Evolutionary conservation across 2,888 invertebrate species (phyloP).

Genomic region (Eucera pruinosa): DNA sequence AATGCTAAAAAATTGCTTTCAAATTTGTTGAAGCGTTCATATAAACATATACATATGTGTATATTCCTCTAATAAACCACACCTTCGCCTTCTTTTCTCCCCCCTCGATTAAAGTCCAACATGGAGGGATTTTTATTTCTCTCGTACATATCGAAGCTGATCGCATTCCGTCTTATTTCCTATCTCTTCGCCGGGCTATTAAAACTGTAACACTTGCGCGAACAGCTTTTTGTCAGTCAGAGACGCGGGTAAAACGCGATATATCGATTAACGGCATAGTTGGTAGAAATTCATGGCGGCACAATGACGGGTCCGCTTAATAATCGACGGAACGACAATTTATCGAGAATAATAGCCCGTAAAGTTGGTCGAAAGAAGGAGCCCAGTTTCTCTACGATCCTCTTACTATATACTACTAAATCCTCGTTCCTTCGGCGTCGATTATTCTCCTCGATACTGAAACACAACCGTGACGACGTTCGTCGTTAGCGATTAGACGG

Average conservation of each 20-base stretch:
- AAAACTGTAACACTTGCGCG: conserved; percentile 32
- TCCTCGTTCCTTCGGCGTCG: not conserved
- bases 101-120: no score
- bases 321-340: conserved; percentile 13
- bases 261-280: conserved; percentile 30
- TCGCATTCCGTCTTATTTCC: no score
- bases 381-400: conserved; percentile 1
- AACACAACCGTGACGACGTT: conserved; percentile 23
- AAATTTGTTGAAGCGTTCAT: no score
- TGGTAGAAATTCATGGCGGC: not conserved
- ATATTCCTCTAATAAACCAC: no score
- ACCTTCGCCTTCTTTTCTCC: no score
- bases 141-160: no score
- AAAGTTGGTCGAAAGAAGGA: conserved; percentile 5
- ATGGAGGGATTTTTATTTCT: no score
- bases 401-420: not conserved
- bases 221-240: conserved; percentile 39
- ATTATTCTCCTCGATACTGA: conserved; percentile 33
- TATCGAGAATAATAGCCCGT: conserved; percentile 24
- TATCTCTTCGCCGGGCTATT: conserved; percentile 8
- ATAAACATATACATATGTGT: no score
- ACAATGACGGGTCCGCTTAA: conserved; percentile 6
- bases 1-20: no score
- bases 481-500: conserved; percentile 27
- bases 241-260: conserved; percentile 6